Conservation (phyloP, 2,797 vertebrate genomes). For the Trachops cirrhosus region DNA sequence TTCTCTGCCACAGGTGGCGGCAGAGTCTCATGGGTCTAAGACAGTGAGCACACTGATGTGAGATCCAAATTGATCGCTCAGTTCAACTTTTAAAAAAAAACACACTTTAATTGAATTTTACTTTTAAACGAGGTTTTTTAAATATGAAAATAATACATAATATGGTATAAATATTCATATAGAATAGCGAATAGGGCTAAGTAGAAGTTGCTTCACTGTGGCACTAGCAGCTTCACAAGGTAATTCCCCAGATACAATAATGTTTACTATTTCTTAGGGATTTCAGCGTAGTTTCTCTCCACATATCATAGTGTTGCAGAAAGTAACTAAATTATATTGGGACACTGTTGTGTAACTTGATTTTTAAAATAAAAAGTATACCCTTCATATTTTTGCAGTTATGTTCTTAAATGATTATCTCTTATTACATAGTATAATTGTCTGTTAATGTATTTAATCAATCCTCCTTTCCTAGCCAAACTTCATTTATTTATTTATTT, state of each 20-base stretch:
- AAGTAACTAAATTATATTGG: not conserved
- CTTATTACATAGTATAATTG: not conserved
- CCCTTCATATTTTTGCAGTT: not conserved
- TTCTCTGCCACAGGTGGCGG: slow-evolving; percentile 67
- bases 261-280: not conserved
- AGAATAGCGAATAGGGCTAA: not conserved
- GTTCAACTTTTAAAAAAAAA: slow-evolving; percentile 5
- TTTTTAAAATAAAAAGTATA: not conserved
- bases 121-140: slow-evolving; percentile 26
- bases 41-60: not conserved
- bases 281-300: not conserved
- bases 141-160: slow-evolving; percentile 13
- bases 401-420: not conserved
- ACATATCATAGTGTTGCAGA: not conserved
- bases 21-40: slow-evolving; percentile 67
- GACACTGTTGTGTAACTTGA: not conserved
- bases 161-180: slow-evolving; percentile 28
- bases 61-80: slow-evolving; percentile 23
- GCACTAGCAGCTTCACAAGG: not conserved
- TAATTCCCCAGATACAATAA: not conserved
- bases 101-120: slow-evolving; percentile 17
- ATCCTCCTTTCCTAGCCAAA: not conserved
- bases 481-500: not conserved
- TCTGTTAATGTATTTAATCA: not conserved
- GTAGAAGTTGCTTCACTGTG: not conserved